Conservation (phyloP, 2,113 vertebrate species). For the Eidolon helvum region DNA sequence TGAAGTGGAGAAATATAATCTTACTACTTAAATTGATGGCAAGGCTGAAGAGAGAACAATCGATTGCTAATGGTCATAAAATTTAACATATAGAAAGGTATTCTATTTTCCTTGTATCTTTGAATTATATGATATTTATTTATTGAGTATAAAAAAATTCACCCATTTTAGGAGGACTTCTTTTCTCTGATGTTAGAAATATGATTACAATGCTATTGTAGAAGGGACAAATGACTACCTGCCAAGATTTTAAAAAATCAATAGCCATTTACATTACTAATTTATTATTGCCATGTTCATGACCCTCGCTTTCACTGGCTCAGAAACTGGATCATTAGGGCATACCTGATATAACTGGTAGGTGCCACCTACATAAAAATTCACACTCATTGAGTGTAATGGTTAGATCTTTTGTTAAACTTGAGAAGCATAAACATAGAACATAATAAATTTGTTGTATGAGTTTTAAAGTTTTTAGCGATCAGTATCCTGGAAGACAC, state of each 20-base stretch:
- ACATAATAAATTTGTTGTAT: not conserved
- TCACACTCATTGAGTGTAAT: not conserved
- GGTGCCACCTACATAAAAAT: not conserved
- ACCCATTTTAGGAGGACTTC: not conserved
- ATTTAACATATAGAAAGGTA: not conserved
- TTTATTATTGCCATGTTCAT: not conserved
- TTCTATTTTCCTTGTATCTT: not conserved
- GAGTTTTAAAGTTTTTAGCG: not conserved
- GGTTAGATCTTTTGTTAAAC: not conserved
- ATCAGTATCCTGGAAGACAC: not conserved
- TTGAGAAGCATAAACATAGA: not conserved
- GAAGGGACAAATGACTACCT: not conserved
- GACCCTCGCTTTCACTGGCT: not conserved
- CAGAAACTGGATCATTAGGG: not conserved
- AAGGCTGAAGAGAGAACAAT: not conserved
- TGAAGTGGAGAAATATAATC: not conserved
- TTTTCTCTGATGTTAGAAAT: not conserved
- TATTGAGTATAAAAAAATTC: not conserved
- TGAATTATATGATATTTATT: not conserved
- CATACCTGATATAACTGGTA: not conserved
- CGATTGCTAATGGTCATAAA: not conserved
- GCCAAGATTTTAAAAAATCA: not conserved
- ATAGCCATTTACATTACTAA: not conserved
- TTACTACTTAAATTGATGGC: not conserved
- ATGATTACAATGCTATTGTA: not conserved